Base-by-base conservation (phyloP, 2,888 invertebrate species). In the Silvanus unidentatus region DNA sequence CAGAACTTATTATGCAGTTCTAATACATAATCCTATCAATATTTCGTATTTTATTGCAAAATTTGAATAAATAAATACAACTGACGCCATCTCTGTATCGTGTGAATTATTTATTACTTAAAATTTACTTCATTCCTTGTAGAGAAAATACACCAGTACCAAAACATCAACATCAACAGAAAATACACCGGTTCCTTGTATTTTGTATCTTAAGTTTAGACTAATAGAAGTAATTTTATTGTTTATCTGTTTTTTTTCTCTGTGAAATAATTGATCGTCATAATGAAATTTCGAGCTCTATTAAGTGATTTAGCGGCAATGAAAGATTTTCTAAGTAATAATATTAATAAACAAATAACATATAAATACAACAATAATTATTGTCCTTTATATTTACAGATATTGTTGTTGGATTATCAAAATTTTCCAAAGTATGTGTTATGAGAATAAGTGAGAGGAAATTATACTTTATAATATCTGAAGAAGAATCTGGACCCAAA, bases 351-450 rank as follows among this genome's bases (percentile, higher is more conserved):
- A 30, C 27, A n/a, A n/a, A n/a, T n/a, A n/a, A n/a, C 11, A 28
- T 38, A 30, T 39, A 13, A 8, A 10, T 22, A 16, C 29, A 15
- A 13, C 37, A 16, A 22, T 16, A 22, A 44, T 38, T 28, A 28
- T 42, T 38, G 40, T 43, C 43, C 39, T 49, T 72, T 71, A n/a
- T n/a, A n/a, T n/a, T n/a, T n/a, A 15, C 70, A 88, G 88, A 80
- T 71, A 77, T 87, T 43, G 76, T 86, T n/a, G 77, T 78, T 15
- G 82, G 84, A 34, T 73, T 92, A 59, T 82, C 88, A 1, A 88
- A 87, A 63, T 74, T 91, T 62, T 80, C 87, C 0, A 90, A 88
- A 67, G 79, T 79, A 53, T 88, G 88, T 65, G 79, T 88, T 2
- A 69, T 92, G 56, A 76, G 86, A 56, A 72, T 92, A 43, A 78